Conservation (phyloP, 2,888 invertebrate species). For the Petrolisthes manimaculis region DNA sequence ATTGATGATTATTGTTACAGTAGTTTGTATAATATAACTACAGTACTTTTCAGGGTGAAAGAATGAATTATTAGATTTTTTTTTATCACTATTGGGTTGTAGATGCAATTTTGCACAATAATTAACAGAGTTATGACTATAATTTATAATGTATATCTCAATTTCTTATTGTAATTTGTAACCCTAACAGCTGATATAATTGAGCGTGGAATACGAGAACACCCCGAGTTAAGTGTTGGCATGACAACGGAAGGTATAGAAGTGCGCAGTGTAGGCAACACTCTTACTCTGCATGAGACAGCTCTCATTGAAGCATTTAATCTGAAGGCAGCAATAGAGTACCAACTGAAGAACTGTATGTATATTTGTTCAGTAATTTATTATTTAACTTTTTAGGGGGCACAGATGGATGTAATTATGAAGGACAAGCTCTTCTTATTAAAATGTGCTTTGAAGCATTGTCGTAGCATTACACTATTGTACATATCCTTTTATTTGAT, state of each 20-base stretch:
- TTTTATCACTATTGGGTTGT: too few relatives aligned
- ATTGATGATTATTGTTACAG: too few relatives aligned
- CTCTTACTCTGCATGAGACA: slow-evolving; percentile 91
- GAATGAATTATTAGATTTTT: too few relatives aligned
- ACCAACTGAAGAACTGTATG: slow-evolving; percentile 85
- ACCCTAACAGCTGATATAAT: slow-evolving; percentile 82
- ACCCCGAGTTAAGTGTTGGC: slow-evolving; percentile 96
- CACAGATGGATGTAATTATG: too few relatives aligned
- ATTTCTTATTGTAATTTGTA: background rate
- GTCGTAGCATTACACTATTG: too few relatives aligned
- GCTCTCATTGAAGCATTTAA: slow-evolving; percentile 98
- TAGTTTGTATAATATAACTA: too few relatives aligned
- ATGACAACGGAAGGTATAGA: slow-evolving; percentile 94
- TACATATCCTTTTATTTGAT: too few relatives aligned
- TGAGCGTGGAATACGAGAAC: slow-evolving; percentile 94
- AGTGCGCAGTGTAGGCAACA: slow-evolving; percentile 96
- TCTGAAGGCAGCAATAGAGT: slow-evolving; percentile 97
- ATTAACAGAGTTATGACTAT: slow-evolving; percentile 12
- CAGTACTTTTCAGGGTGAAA: too few relatives aligned
- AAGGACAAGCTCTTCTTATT: too few relatives aligned
- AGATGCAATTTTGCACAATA: too few relatives aligned
- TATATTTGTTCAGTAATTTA: background rate
- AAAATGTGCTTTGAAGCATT: too few relatives aligned
- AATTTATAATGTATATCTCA: background rate
- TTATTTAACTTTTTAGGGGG: too few relatives aligned